Conservation (phyloP, 2,888 invertebrate species). For the Himalopsyche tibetana region DNA sequence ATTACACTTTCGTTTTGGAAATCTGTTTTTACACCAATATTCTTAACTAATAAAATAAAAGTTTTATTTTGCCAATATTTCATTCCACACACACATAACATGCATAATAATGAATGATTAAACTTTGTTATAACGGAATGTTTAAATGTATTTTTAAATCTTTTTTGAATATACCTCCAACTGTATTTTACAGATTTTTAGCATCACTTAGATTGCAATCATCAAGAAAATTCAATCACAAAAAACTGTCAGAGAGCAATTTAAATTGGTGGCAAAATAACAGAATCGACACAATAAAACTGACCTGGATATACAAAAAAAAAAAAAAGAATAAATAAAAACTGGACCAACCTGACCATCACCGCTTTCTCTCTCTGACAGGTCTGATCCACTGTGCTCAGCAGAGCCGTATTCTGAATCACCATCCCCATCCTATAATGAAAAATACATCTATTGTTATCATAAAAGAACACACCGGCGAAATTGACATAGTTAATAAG, state of each 20-base stretch:
- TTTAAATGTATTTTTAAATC: too few species aligned
- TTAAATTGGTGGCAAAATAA: background rate
- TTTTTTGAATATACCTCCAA: too few species aligned
- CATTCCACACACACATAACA: too few species aligned
- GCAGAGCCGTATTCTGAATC: conserved; percentile 76
- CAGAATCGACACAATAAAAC: background rate
- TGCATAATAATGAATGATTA: too few species aligned
- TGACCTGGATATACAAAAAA: background rate
- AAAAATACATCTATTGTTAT: conserved; percentile 31
- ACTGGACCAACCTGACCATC: conserved; percentile 70
- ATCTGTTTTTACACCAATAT: too few species aligned
- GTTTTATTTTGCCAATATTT: too few species aligned
- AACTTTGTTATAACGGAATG: too few species aligned
- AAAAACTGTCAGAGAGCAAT: background rate
- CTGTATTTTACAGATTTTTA: background rate
- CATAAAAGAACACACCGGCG: conserved; percentile 35
- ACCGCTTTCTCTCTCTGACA: conserved; percentile 82
- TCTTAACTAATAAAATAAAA: too few species aligned
- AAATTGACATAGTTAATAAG: conserved; percentile 38
- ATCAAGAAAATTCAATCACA: background rate
- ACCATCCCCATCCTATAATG: conserved; percentile 73
- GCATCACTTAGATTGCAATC: background rate
- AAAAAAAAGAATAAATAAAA: background rate
- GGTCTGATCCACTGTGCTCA: conserved; percentile 75
- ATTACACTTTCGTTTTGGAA: too few species aligned